Base-by-base conservation (phyloP, 1,140 invertebrate genomes). In the Bacillus rossius region DNA sequence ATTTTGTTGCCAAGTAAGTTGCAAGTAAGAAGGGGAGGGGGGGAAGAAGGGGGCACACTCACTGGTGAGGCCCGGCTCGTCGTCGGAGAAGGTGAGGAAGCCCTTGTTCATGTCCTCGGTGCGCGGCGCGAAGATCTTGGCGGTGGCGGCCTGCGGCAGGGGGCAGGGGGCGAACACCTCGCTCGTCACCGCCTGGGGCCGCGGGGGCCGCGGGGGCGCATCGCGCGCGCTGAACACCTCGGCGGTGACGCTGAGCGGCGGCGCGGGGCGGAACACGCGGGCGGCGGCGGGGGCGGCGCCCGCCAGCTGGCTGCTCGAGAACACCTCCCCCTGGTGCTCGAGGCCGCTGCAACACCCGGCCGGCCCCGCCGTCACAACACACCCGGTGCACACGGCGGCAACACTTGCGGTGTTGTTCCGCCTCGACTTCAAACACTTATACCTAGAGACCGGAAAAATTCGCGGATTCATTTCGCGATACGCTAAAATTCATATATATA, bases 21-120 rank as follows among this genome's bases (percentile, higher is more conserved):
- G n/a, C n/a, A n/a, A n/a, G n/a, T n/a, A n/a, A n/a, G n/a, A n/a
- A n/a, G n/a, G n/a, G n/a, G n/a, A n/a, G n/a, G n/a, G n/a, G n/a
- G n/a, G n/a, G n/a, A n/a, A n/a, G n/a, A n/a, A n/a, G n/a, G n/a
- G n/a, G n/a, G n/a, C n/a, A n/a, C 55, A 86, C 88, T 86, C 79
- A 93, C 91, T 89, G 75, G 89, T 92, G 70, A 88, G 76, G 63
- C 87, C 87, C 64, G 84, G 83, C 67, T 91, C 86, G 75, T 94
- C 86, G 69, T 92, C 90, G 64, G 85, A 85, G 74, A 92, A 93
- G 70, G 86, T 89, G 64, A 94, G 81, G 78, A 91, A 96, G 66
- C 89, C 90, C 76, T 91, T 90, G 76, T 90, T 93, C 92, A 96
- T 94, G 74, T 94, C 92, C 81, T 92, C 83, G 58, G 92, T 89